Evolutionary conservation across 2,797 vertebrate species (phyloP), one percentile per base, ranked within the genome.

Genomic region (Semotilus atromaculatus): DNA sequence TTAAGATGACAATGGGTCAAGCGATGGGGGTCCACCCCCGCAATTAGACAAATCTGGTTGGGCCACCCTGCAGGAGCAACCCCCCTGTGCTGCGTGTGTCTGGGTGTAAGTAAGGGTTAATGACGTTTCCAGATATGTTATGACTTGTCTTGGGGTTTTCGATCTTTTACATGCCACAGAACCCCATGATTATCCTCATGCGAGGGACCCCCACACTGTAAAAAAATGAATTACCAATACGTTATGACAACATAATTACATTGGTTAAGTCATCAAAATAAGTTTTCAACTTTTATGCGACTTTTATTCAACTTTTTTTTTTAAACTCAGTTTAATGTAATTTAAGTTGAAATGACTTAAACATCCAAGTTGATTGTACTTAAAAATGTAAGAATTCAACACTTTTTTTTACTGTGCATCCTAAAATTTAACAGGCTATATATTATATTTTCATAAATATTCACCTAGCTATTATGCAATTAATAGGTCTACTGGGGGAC

Each of bases 11-110:
- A 91, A 92, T 90, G 82, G 67, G 31, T 18, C 43, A 60, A 89
- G 81, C 81, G 55, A 84, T 86, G 79, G 90, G 89, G 88, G 88
- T 90, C 89, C 90, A 89, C 90, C 90, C 89, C 73, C 71, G 88
- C 88, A 92, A 91, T 92, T 91, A 92, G 88, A 88, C 73, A 89
- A 90, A 91, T 88, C 87, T 85, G 71, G 67, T 77, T 67, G 64
- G 85, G 83, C 87, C 85, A 90, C 87, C 81, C 71, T 81, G 66
- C 73, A 76, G 76, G 83, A 82, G 64, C 66, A 51, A 81, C 62
- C 77, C 81, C 76, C 64, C 43, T 81, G 29, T 60, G 53, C 66
- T 62, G 38, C 5, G 1, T 73, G 83, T 72, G 83, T 71, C 55
- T 80, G 34, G 53, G 45, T 51, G 67, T 26, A 51, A 14, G 76